phyloP scores from a whole-genome alignment of 1,140 invertebrate species.

The Conopomorpha cramerella region DNA sequence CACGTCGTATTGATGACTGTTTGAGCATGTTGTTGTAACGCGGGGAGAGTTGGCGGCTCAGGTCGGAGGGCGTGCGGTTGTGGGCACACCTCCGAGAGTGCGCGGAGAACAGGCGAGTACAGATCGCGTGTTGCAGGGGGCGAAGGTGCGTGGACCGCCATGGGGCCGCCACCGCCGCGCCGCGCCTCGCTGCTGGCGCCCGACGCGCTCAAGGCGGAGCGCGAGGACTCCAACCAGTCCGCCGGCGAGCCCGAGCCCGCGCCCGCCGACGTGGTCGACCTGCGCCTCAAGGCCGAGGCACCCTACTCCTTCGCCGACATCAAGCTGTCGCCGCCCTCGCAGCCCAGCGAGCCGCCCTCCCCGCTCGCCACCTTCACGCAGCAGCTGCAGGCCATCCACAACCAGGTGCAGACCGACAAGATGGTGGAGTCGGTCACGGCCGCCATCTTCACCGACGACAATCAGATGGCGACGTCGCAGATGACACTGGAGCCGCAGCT shows the following conservation, averaged over 20 bases:
- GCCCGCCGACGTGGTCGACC: constrained; percentile 41
- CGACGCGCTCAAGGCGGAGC: constrained; percentile 69
- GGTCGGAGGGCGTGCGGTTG: neutral
- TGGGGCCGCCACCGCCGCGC: constrained; percentile 67
- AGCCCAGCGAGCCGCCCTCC: constrained; percentile 26
- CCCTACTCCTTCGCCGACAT: constrained; percentile 48
- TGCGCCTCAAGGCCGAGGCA: constrained; percentile 60
- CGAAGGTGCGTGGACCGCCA: too few relatives aligned
- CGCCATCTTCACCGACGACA: constrained; percentile 51
- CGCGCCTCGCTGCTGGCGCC: constrained; percentile 58
- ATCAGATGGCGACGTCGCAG: constrained; percentile 26
- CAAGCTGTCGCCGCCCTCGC: constrained; percentile 32
- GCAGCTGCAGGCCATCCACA: constrained; percentile 50
- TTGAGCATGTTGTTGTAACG: too few relatives aligned
- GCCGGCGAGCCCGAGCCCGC: constrained; percentile 27
- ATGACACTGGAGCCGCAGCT: constrained; percentile 30
- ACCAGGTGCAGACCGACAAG: constrained; percentile 53
- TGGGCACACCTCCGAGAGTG: too few relatives aligned
- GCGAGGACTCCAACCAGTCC: constrained; percentile 71
- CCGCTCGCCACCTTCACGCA: constrained; percentile 39
- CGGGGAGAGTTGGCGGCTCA: neutral
- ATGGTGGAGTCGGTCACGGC: constrained; percentile 56
- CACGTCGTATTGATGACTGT: too few relatives aligned
- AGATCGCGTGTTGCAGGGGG: constrained; percentile 46
- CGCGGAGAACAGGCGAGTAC: too few relatives aligned